Percentiles rank a stretch among this genome's conserved stretches.
These are phyloP conservation scores for Ylistrum balloti DNA, from an alignment of 1,140 invertebrate genomes.

Conservation along the genomic window DNA sequence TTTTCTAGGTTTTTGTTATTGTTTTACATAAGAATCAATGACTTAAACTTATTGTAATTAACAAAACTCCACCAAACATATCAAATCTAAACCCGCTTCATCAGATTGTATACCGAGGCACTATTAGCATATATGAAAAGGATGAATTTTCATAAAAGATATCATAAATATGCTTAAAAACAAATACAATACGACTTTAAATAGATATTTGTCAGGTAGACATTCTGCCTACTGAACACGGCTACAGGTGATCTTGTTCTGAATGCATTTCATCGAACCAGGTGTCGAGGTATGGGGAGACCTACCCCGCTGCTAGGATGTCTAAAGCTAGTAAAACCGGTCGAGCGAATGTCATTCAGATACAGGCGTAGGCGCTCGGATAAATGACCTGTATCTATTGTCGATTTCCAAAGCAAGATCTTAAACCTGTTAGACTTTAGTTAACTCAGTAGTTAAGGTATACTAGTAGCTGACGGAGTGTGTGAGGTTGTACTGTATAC, in stretches of 20 bases:
- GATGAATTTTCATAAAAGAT: not conserved
- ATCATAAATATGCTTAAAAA: not conserved
- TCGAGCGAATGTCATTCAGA: not conserved
- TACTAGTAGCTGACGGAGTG: not conserved
- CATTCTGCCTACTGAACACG: not conserved
- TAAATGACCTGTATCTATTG: not conserved
- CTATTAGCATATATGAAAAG: too few species aligned
- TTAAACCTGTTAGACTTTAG: not conserved
- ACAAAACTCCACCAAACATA: too few species aligned
- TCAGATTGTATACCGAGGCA: too few species aligned
- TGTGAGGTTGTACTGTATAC: not conserved
- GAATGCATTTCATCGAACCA: not conserved
- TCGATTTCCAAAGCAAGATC: not conserved
- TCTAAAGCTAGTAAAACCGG: not conserved
- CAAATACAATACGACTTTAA: not conserved
- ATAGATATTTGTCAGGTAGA: not conserved
- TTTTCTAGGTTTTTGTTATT: too few species aligned
- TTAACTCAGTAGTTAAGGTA: not conserved
- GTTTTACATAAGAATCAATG: too few species aligned
- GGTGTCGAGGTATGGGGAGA: too few species aligned
- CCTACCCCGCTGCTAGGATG: not conserved
- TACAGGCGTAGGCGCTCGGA: not conserved
- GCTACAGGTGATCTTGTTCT: not conserved
- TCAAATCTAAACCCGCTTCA: too few species aligned
- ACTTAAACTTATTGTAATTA: too few species aligned